These are phyloP conservation scores for Acleris emargana DNA, from an alignment of 2,888 invertebrate species.

Conservation along the genomic window DNA sequence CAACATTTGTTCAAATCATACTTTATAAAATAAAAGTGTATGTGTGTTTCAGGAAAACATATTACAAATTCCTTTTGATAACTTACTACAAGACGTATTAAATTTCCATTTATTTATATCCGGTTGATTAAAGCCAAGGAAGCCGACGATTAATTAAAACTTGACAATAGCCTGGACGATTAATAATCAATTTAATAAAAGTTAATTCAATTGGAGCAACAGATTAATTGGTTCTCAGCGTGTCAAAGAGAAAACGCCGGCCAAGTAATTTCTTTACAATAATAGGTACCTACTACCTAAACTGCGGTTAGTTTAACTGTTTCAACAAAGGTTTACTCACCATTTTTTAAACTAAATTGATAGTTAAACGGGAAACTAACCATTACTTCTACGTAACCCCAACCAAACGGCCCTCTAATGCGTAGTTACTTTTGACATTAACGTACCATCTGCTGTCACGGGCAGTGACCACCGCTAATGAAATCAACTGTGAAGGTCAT, in stretches of 20 bases:
- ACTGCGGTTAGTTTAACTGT: neutral
- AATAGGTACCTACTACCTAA: neutral
- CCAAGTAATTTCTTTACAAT: neutral
- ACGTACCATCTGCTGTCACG: constrained; percentile 40
- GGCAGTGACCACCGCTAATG: constrained; percentile 29
- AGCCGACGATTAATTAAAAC: constrained; percentile 24
- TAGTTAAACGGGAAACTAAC: constrained; percentile 13
- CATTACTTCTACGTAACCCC: neutral
- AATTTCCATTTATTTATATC: constrained; percentile 19
- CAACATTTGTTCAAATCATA: no score
- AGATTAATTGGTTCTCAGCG: constrained; percentile 9
- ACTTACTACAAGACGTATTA: neutral
- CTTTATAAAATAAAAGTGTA: no score
- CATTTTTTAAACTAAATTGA: constrained; percentile 12
- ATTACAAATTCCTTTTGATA: no score
- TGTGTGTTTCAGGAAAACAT: no score
- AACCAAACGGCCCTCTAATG: constrained; percentile 32
- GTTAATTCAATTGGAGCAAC: constrained; percentile 15
- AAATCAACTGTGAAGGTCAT: constrained; percentile 1
- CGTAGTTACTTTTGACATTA: constrained; percentile 52
- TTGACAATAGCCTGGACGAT: constrained; percentile 17
- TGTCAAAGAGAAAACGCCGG: neutral
- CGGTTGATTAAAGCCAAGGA: constrained; percentile 14
- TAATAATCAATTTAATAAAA: constrained; percentile 13
- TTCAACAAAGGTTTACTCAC: neutral